Evolutionary conservation across 1,140 invertebrate genomes (phyloP), one percentile per base, ranked within the genome.

Genomic region (Aphis gossypii): DNA sequence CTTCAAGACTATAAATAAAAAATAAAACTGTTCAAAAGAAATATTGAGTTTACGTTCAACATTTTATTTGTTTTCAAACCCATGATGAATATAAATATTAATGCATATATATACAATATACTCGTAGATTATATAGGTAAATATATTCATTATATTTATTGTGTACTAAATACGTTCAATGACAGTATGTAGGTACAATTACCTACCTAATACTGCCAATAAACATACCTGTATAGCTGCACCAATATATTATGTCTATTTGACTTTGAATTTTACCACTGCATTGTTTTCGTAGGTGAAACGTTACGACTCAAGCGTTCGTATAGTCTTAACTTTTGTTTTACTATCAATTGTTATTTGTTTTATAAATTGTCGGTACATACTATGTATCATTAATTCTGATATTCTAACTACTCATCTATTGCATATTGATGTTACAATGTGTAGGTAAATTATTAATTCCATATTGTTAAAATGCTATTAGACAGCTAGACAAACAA

Each of bases 311-410:
- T 87, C 44, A 23, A n/a, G 35, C n/a, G 48, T 87, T 21, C 35
- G 30, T 48, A 51, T 48, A 35, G 41, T 87, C 30, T 48, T 87
- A 87, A 87, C 14, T 51, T 48, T 87, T 35, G 30, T 87, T 86
- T 86, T 86, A 86, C 30, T 46, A 30, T 46, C 84, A 14, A 86
- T 46, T 86, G 35, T 83, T 83, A 83, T 83, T 83, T 83, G 84
- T 86, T 30, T 86, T 41, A 84, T 84, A 84, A 41, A n/a, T n/a
- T 35, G 60, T n/a, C 60, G 60, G 30, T n/a, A 76, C 14, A 76
- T 20, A n/a, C 14, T 76, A n/a, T 76, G 8, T 46, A 76, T n/a
- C 60, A 20, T 76, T 76, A 18, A 18, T 25, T 30, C 30, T 41
- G 44, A 84, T 84, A 84, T 41, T 84, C 7, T 14, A 14, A 41